Conservation (phyloP, 2,797 vertebrate species). For the Hapalemur alaotrensis region DNA sequence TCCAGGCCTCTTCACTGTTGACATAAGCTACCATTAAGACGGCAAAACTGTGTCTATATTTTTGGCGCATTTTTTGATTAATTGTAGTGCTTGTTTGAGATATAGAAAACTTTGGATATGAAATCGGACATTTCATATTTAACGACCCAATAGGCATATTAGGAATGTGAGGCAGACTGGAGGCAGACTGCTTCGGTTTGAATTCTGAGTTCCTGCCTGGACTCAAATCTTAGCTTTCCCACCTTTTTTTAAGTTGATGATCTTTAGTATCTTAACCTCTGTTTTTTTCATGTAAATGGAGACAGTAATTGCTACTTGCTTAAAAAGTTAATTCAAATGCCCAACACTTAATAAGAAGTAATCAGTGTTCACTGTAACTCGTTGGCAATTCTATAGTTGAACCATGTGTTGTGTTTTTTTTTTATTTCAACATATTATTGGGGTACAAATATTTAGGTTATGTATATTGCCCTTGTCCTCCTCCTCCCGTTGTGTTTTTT, state of each 20-base stretch:
- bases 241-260: background rate
- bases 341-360: background rate
- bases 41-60: too few relatives aligned
- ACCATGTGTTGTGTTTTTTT: background rate
- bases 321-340: constrained; percentile 12
- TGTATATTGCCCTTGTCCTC: too few relatives aligned
- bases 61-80: too few relatives aligned
- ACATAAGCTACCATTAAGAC: too few relatives aligned
- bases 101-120: too few relatives aligned
- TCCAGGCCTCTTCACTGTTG: too few relatives aligned
- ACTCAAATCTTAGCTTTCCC: background rate
- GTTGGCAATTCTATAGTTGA: background rate
- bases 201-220: background rate
- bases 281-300: background rate
- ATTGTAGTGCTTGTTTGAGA: too few relatives aligned
- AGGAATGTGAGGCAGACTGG: background rate
- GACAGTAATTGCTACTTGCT: background rate
- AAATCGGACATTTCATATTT: too few relatives aligned
- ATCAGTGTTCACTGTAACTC: background rate
- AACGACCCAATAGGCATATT: background rate
- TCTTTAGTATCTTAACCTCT: background rate
- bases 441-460: too few relatives aligned
- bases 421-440: too few relatives aligned
- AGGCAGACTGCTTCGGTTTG: background rate
- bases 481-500: too few relatives aligned